Evolutionary conservation across 2,113 vertebrate genomes (phyloP).

Genomic region (Patagioenas fasciata): DNA sequence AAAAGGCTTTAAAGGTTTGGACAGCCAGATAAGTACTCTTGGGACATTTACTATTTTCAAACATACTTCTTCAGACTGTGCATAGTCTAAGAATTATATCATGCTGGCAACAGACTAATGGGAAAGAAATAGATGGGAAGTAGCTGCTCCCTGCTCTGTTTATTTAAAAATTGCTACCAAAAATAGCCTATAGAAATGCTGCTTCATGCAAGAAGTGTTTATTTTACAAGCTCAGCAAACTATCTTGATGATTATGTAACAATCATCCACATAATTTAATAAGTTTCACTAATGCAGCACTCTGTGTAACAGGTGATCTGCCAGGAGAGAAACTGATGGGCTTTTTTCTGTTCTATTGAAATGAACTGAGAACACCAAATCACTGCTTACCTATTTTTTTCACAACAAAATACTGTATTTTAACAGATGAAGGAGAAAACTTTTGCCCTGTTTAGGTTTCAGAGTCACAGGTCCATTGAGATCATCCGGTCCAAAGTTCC

Average conservation of each 20-base stretch:
- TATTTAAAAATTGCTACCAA: neutral
- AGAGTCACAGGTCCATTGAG: neutral
- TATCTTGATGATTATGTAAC: neutral
- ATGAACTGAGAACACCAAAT: neutral
- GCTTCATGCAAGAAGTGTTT: neutral
- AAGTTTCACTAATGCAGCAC: neutral
- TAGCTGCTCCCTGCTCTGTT: neutral
- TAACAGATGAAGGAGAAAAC: neutral
- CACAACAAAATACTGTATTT: neutral
- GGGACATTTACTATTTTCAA: neutral
- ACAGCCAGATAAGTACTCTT: neutral
- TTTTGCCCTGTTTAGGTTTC: neutral
- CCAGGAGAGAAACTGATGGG: neutral
- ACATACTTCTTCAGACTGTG: neutral
- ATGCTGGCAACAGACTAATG: neutral
- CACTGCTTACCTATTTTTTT: neutral
- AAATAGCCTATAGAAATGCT: neutral
- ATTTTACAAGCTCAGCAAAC: neutral
- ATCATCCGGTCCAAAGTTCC: neutral
- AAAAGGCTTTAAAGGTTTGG: neutral
- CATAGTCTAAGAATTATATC: neutral
- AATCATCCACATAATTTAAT: neutral
- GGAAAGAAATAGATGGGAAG: conserved; percentile 3
- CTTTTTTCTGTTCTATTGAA: neutral
- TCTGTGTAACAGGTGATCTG: neutral